Evolutionary conservation across 2,113 vertebrate genomes (phyloP).

Genomic region (Odontesthes bonariensis): DNA sequence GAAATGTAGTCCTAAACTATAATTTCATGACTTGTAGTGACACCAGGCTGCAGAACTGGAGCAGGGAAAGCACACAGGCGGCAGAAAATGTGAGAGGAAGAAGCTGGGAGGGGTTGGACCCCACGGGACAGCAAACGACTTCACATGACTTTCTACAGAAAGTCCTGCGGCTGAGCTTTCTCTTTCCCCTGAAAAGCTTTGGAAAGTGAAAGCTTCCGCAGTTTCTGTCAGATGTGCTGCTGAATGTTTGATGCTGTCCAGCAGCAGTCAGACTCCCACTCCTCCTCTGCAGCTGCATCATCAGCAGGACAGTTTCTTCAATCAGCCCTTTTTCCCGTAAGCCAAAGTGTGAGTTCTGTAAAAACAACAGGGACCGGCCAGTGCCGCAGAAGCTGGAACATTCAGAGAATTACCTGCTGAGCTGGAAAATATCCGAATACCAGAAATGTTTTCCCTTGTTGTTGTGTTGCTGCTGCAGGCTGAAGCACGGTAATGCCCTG

Average conservation of each 20-base stretch:
- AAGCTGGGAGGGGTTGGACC: neutral
- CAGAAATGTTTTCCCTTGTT: constrained; percentile 15
- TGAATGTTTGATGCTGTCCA: neutral
- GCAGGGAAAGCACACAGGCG: neutral
- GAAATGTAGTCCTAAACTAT: neutral
- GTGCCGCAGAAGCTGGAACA: neutral
- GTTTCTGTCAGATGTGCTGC: neutral
- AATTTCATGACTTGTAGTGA: neutral
- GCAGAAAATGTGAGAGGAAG: no score
- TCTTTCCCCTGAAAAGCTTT: neutral
- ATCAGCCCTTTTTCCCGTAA: neutral
- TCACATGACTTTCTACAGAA: neutral
- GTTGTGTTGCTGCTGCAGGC: constrained; percentile 1
- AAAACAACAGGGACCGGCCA: neutral
- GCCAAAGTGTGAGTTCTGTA: no score
- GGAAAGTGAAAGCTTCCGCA: neutral
- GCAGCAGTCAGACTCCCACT: neutral
- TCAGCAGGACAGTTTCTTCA: neutral
- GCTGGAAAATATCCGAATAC: constrained; percentile 4
- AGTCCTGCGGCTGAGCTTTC: neutral
- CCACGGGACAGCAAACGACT: neutral
- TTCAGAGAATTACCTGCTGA: constrained; percentile 7
- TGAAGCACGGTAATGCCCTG: neutral
- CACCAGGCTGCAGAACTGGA: neutral
- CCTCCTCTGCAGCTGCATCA: neutral